These are phyloP conservation scores for Parnassius orleans DNA, from an alignment of 2,888 invertebrate species.

Conservation along the genomic window DNA sequence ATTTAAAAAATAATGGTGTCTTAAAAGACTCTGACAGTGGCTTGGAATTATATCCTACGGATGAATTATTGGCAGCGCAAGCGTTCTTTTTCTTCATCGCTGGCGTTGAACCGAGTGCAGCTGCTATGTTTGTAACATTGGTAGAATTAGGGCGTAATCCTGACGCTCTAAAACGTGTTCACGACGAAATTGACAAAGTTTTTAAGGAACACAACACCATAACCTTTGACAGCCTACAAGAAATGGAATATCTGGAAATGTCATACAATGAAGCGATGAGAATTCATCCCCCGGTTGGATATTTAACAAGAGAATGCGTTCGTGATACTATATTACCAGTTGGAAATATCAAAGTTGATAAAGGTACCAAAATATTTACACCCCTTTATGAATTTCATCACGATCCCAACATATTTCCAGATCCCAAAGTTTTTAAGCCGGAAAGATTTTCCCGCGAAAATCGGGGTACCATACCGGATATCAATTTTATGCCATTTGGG, in stretches of 20 bases:
- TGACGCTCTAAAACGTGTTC: conserved; percentile 47
- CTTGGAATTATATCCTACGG: conserved; percentile 49
- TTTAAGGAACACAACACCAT: conserved; percentile 42
- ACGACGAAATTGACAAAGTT: conserved; percentile 52
- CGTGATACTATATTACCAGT: conserved; percentile 50
- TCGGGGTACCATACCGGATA: no score
- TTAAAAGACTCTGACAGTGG: conserved; percentile 47
- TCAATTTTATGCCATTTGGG: conserved; percentile 58
- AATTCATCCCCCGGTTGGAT: conserved; percentile 52
- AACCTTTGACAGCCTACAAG: conserved; percentile 45
- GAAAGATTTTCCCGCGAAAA: conserved; percentile 47
- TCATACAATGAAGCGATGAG: conserved; percentile 51
- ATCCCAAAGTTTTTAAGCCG: conserved; percentile 68
- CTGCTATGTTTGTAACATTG: conserved; percentile 47
- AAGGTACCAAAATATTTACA: conserved; percentile 49
- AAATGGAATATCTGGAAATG: conserved; percentile 55
- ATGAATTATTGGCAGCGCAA: conserved; percentile 53
- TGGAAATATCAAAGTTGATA: conserved; percentile 53
- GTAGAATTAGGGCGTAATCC: conserved; percentile 54
- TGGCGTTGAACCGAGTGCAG: conserved; percentile 59
- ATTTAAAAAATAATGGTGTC: conserved; percentile 38
- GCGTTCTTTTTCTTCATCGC: conserved; percentile 59
- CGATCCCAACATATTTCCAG: conserved; percentile 37
- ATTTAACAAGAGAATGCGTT: conserved; percentile 44
- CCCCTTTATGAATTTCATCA: conserved; percentile 59